Base-by-base conservation (phyloP, 2,113 vertebrate species). In the Zingel zingel region DNA sequence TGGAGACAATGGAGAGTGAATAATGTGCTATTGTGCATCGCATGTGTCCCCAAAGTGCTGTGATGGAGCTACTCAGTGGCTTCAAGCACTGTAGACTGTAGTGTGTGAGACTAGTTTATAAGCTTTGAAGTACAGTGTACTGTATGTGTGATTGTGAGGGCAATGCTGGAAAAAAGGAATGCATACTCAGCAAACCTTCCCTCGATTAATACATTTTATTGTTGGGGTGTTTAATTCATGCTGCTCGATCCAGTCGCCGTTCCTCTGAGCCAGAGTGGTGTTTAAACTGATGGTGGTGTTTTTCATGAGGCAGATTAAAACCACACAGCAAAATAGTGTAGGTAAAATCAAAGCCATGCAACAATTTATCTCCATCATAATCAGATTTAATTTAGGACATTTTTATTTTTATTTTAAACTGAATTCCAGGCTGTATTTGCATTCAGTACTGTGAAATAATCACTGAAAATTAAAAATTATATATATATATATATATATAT, bases 161-260 rank as follows among this genome's bases (percentile, higher is more conserved):
- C 58, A 8, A 45, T 23, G 57, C 59, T 69, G 73, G 18, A 48
- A 63, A 77, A 9, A 57, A 65, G 25, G 25, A 83, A 58, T 36
- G 74, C 51, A 45, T 2, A 39, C 48, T 81, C 73, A 83, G 74
- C 66, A 86, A 76, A 81, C 30, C 67, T 61, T 71, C 43, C 10
- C 19, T 15, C 51, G 66, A 85, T 83, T 85, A 50, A 77, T 83
- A 78, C 59, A 79, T 43, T 67, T 59, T 25, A 78, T 85, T 67
- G 69, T 67, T 6, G 30, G 39, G 36, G 73, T 61, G 56, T 87
- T 87, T 84, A 67, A 86, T 86, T 85, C 21, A 11, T 48, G 33
- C 76, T 79, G 77, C 80, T 43, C 43, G 11, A 63, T 74, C 23
- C 58, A 36, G 16, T 54, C 19, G 1, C 13, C 1, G 5, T 58